Conservation (phyloP, 2,113 vertebrate genomes). For the Leptobrachium ailaonicum region DNA sequence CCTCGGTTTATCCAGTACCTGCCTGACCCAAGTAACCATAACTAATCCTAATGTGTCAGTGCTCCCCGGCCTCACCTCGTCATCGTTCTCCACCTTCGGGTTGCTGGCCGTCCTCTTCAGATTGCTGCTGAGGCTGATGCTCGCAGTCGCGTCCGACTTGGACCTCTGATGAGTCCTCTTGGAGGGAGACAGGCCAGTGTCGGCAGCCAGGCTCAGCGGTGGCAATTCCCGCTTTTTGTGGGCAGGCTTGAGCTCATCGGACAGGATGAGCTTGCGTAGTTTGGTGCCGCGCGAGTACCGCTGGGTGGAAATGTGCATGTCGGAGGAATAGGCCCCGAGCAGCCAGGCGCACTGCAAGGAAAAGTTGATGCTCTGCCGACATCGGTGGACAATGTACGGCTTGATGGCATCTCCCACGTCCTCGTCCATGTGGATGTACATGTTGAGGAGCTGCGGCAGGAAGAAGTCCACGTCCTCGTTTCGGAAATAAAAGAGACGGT, state of each 20-base stretch:
- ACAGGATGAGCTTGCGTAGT: slow-evolving; percentile 88
- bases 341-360: slow-evolving; percentile 90
- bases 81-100: slow-evolving; percentile 92
- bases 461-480: slow-evolving; percentile 92
- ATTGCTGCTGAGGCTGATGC: slow-evolving; percentile 90
- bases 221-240: slow-evolving; percentile 72
- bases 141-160: slow-evolving; percentile 90
- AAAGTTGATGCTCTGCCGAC: slow-evolving; percentile 92
- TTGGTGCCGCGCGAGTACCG: slow-evolving; percentile 91
- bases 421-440: slow-evolving; percentile 98
- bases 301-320: slow-evolving; percentile 98
- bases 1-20: too few species aligned
- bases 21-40: too few species aligned
- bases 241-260: slow-evolving; percentile 87
- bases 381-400: slow-evolving; percentile 94
- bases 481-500: slow-evolving; percentile 88
- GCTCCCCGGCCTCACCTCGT: slow-evolving; percentile 73
- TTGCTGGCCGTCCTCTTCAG: slow-evolving; percentile 95
- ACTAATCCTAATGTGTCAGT: too few species aligned
- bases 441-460: slow-evolving; percentile 92
- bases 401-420: slow-evolving; percentile 95
- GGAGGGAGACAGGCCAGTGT: slow-evolving; percentile 83
- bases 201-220: slow-evolving; percentile 56
- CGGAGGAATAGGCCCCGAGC: slow-evolving; percentile 88
- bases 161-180: slow-evolving; percentile 96